Percentiles rank a stretch among this genome's conserved stretches.
phyloP scores from a whole-genome alignment of 2,888 invertebrate genomes.

The Pristionchus entomophagus region DNA sequence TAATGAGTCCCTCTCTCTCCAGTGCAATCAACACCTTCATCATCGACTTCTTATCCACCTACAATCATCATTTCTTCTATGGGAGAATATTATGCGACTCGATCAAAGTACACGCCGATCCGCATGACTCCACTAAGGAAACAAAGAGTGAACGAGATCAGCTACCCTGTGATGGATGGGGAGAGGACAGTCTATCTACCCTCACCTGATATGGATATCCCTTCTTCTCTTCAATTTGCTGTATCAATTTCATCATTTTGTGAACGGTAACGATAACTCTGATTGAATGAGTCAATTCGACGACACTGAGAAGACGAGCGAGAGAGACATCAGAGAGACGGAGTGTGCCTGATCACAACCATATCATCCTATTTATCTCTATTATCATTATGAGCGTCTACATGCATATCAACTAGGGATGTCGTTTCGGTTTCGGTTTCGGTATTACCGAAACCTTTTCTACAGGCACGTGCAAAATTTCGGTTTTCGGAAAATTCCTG shows the following conservation, averaged over 20 bases:
- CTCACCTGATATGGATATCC: conserved; percentile 69
- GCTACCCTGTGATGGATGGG: too few relatives aligned
- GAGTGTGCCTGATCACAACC: conserved; percentile 63
- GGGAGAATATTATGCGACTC: too few relatives aligned
- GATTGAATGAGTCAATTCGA: neutral
- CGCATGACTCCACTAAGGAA: too few relatives aligned
- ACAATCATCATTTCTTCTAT: conserved; percentile 47
- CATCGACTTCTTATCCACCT: conserved; percentile 73
- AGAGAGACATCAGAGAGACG: conserved; percentile 70
- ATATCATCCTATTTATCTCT: neutral
- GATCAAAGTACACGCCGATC: too few relatives aligned
- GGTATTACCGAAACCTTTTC: too few relatives aligned
- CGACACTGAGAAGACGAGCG: neutral
- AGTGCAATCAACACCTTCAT: conserved; percentile 69
- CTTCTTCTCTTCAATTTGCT: conserved; percentile 57
- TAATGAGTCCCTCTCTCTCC: conserved; percentile 54
- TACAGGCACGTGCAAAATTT: too few relatives aligned
- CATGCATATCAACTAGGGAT: too few relatives aligned
- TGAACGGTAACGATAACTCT: conserved; percentile 66
- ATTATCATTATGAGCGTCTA: neutral
- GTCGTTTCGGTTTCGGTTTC: too few relatives aligned
- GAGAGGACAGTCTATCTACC: too few relatives aligned
- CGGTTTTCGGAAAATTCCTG: too few relatives aligned
- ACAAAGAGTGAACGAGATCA: too few relatives aligned
- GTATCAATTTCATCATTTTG: conserved; percentile 58